Base-by-base conservation (phyloP, 2,113 vertebrate species). In the Elachura formosa region DNA sequence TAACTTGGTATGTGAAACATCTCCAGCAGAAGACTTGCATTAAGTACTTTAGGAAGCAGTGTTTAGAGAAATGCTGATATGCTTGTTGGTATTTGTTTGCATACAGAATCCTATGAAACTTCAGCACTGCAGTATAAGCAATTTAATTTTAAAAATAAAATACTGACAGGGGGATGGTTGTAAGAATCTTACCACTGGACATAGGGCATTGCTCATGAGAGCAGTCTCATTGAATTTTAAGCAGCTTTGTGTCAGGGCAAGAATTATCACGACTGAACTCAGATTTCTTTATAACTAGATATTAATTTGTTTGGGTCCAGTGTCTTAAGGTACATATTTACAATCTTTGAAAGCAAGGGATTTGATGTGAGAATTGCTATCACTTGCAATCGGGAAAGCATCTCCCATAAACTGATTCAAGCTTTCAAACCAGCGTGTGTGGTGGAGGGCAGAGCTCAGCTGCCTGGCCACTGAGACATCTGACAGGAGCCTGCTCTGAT, bases 1-100 rank as follows among this genome's bases (percentile, higher is more conserved):
- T 18, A 73, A 34, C 38, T 58, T 74, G 76, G 68, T 84, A 81
- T 48, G 40, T 74, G 43, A 90, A 83, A 63, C 1, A 15, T 92
- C 38, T 94, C 64, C 71, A 74, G 58, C 81, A 89, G 62, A 22
- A 58, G 63, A 55, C 62, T 84, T 73, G 11, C 36, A 34, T 66
- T 66, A 79, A 93, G 64, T 73, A 33, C 67, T 96, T 90, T 11
- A 36, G 89, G 81, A 96, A 93, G n/a, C 58, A 79, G 17, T 28
- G 18, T 95, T 95, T 62, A 79, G 71, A 89, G 61, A 95, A 85
- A 16, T 79, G 54, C 85, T 82, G 77, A 69, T 87, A n/a, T 41
- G 33, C 72, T 96, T 88, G 54, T 58, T 90, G 58, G 41, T 90
- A 49, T 86, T 88, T 87, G 34, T 86, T 90, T 91, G 43, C 40